Evolutionary conservation across 2,888 invertebrate species (phyloP).

Genomic region (Lordiphosa fenestrarum): DNA sequence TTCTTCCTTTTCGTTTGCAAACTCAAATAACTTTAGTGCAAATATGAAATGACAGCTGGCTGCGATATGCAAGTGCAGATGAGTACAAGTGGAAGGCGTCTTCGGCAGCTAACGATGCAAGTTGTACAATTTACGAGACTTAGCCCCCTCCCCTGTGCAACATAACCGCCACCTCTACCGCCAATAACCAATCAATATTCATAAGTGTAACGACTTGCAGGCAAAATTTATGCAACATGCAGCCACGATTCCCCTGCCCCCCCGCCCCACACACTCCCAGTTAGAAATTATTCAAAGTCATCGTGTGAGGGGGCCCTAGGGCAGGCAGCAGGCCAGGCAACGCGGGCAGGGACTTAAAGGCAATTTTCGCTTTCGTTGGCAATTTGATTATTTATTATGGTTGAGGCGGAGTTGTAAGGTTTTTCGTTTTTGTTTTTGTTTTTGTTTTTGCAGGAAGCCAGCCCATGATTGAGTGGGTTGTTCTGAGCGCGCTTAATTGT

Average conservation of each 20-base stretch:
- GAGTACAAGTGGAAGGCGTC: constrained; percentile 27
- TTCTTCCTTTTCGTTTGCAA: not conserved
- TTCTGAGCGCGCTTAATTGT: constrained; percentile 51
- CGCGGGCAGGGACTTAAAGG: constrained; percentile 31
- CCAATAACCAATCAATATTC: constrained; percentile 68
- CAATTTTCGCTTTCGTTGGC: constrained; percentile 63
- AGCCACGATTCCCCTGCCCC: constrained; percentile 2
- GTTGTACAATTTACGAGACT: constrained; percentile 44
- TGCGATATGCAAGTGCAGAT: constrained; percentile 5
- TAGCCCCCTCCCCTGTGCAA: not conserved
- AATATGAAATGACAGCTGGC: constrained; percentile 48
- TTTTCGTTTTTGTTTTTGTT: too few relatives aligned
- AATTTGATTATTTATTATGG: constrained; percentile 69
- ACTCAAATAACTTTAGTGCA: constrained; percentile 29
- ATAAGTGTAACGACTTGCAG: constrained; percentile 57
- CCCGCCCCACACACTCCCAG: constrained; percentile 28
- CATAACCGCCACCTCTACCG: constrained; percentile 18
- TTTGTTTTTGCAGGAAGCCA: constrained; percentile 39
- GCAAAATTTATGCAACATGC: constrained; percentile 50
- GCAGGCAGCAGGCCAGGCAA: not conserved
- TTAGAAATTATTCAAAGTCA: constrained; percentile 69
- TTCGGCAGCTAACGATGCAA: constrained; percentile 45
- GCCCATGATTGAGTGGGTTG: constrained; percentile 56
- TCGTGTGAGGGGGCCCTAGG: constrained; percentile 48
- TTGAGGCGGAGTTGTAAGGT: constrained; percentile 44